Evolutionary conservation across 2,888 invertebrate genomes (phyloP).

Genomic region (Agapetus fuscipes): DNA sequence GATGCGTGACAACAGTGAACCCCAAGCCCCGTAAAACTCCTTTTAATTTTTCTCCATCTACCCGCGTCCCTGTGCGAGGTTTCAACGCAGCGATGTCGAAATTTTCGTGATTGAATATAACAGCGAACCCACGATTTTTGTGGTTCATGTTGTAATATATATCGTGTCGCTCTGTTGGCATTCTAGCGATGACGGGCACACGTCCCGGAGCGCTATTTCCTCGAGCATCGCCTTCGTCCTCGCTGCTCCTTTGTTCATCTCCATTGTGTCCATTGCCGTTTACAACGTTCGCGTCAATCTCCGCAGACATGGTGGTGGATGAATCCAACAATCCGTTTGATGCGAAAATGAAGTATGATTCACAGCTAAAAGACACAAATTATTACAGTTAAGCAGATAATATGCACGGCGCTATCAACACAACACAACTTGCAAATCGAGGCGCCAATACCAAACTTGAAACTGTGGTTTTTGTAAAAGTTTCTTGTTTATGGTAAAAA

Average conservation of each 20-base stretch:
- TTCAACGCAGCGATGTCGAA: slow-evolving; percentile 66
- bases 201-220: slow-evolving; percentile 4
- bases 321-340: no score
- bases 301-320: no score
- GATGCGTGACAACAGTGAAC: slow-evolving; percentile 55
- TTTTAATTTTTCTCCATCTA: slow-evolving; percentile 68
- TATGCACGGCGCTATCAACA: no score
- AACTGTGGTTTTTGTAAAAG: no score
- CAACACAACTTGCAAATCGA: no score
- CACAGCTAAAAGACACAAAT: no score
- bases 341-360: no score
- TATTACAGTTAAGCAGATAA: no score
- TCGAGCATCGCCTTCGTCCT: slow-evolving; percentile 15
- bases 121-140: slow-evolving; percentile 66
- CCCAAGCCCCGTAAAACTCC: slow-evolving; percentile 54
- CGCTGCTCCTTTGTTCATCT: slow-evolving; percentile 14
- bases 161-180: slow-evolving; percentile 60
- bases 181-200: slow-evolving; percentile 31
- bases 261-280: no score
- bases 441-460: no score
- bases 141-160: slow-evolving; percentile 83
- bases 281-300: no score
- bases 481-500: no score
- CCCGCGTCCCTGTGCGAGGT: slow-evolving; percentile 72
- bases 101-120: slow-evolving; percentile 85